phyloP scores from a whole-genome alignment of 2,113 vertebrate species.

The Mustelus asterias region DNA sequence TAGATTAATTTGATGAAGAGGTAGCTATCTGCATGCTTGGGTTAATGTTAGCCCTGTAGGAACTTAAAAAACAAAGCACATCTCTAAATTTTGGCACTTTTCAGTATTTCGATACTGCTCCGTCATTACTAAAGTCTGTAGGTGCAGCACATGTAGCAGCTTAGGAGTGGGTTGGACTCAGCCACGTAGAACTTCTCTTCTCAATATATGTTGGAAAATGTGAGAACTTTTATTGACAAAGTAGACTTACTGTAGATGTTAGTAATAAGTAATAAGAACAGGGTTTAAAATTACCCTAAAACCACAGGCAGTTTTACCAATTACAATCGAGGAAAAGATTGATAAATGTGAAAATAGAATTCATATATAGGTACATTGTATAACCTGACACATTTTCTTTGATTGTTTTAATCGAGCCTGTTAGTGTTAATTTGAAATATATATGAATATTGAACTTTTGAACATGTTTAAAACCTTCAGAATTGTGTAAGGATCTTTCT shows the following conservation, averaged over 20 bases:
- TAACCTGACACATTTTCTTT: neutral
- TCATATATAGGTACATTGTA: neutral
- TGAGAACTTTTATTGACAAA: neutral
- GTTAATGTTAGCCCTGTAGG: neutral
- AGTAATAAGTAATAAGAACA: neutral
- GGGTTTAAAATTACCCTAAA: neutral
- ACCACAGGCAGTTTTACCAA: neutral
- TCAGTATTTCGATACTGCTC: neutral
- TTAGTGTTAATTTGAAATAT: neutral
- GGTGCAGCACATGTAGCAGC: neutral
- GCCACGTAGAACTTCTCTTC: neutral
- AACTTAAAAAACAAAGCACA: neutral
- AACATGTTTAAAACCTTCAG: neutral
- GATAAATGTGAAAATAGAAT: neutral
- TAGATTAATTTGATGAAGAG: neutral
- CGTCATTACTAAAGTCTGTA: neutral
- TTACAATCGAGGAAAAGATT: neutral
- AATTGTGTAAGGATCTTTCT: neutral
- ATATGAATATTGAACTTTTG: neutral
- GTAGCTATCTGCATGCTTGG: neutral
- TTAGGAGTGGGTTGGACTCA: neutral
- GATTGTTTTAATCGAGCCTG: neutral
- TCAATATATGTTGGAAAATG: conserved; percentile 1
- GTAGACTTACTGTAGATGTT: neutral
- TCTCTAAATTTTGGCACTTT: conserved; percentile 3